Percentiles rank a stretch among this genome's conserved stretches.
These are phyloP conservation scores for Rhinogobio ventralis DNA, from an alignment of 2,797 vertebrate genomes.

Conservation along the genomic window DNA sequence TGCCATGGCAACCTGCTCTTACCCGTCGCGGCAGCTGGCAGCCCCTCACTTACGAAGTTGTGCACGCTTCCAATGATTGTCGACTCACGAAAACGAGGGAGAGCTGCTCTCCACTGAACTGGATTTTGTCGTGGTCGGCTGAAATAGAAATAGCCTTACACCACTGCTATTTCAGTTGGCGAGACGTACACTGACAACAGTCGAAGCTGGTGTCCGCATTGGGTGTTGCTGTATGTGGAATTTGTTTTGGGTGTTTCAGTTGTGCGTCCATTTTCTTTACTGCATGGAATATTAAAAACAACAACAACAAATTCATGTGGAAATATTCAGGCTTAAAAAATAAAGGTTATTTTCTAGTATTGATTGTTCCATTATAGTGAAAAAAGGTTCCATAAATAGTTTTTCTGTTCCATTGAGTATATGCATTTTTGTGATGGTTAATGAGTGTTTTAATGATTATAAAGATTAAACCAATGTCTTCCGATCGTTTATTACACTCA, in stretches of 20 bases:
- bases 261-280: neutral
- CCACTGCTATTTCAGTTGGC: constrained; percentile 44
- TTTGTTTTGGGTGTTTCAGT: neutral
- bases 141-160: constrained; percentile 49
- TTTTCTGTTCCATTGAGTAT: neutral
- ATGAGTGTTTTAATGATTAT: neutral
- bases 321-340: neutral
- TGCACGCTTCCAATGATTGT: constrained; percentile 86
- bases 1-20: constrained; percentile 93
- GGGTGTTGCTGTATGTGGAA: neutral
- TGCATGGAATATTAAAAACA: neutral
- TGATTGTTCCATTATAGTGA: neutral
- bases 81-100: constrained; percentile 84
- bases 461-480: neutral
- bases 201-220: neutral
- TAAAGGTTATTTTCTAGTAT: neutral
- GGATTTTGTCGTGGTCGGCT: constrained; percentile 35
- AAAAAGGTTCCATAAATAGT: neutral
- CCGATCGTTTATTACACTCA: neutral
- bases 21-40: constrained; percentile 91
- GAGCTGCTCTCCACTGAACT: constrained; percentile 51
- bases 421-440: neutral
- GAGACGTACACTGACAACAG: constrained; percentile 36
- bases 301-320: neutral
- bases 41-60: constrained; percentile 90